A percentile compares a stretch with the other conserved stretches of the same genome.
Conservation (phyloP, 2,113 vertebrate genomes). For the Sinocyclocheilus anshuiensis region DNA sequence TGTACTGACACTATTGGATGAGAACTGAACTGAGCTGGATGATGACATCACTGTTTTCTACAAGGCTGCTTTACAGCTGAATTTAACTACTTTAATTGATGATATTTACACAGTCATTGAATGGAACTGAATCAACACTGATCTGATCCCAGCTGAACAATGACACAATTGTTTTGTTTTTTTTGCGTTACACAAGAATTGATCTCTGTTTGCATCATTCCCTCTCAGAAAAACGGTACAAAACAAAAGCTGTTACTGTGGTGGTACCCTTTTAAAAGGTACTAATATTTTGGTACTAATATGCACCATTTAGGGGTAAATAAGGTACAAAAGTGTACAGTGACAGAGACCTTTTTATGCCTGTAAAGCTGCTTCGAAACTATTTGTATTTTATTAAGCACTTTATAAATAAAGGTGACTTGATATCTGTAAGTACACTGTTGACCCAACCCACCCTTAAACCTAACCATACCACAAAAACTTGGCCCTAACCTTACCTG, state of each 20-base stretch:
- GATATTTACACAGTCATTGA: background rate
- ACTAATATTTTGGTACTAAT: background rate
- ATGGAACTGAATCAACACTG: background rate
- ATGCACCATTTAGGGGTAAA: background rate
- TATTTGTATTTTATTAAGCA: no score
- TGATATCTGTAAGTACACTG: background rate
- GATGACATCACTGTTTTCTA: background rate
- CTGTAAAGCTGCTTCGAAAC: no score
- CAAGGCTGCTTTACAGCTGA: background rate
- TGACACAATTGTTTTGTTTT: background rate
- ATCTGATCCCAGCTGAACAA: background rate
- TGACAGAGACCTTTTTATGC: no score
- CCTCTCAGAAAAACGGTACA: background rate
- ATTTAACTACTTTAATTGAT: background rate
- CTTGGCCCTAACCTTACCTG: background rate
- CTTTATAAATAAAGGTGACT: no score
- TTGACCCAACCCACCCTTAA: background rate
- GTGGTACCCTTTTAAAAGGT: background rate
- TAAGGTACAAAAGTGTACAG: no score
- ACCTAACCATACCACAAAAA: background rate
- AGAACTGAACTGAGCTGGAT: background rate
- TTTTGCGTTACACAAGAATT: no score
- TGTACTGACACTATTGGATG: background rate
- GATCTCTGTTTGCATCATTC: background rate
- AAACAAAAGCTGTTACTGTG: background rate